Evolutionary conservation across 2,888 invertebrate genomes (phyloP).

Genomic region (Nemotelus nigrinus): DNA sequence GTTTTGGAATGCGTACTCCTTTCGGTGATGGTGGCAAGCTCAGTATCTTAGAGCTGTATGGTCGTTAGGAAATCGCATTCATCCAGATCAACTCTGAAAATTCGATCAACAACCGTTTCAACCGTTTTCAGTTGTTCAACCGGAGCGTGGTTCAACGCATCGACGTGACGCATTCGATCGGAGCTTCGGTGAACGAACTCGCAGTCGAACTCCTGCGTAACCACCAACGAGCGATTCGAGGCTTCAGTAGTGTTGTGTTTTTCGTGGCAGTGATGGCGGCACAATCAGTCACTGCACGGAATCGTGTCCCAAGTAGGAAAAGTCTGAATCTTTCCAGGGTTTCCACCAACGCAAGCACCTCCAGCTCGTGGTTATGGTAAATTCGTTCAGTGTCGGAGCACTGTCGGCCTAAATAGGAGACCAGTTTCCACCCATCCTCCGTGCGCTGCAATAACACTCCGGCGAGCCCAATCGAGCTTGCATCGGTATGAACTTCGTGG

Average conservation of each 20-base stretch:
- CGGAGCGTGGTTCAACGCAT: background rate
- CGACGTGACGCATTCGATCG: background rate
- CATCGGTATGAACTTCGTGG: slow-evolving; percentile 59
- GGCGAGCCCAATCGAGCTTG: slow-evolving; percentile 55
- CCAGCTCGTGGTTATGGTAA: slow-evolving; percentile 61
- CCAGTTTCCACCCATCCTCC: slow-evolving; percentile 50
- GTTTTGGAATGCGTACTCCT: background rate
- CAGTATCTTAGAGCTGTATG: background rate
- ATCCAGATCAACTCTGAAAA: background rate
- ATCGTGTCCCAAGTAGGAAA: slow-evolving; percentile 57
- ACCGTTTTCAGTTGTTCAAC: background rate
- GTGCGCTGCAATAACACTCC: slow-evolving; percentile 57
- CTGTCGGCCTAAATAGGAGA: slow-evolving; percentile 58
- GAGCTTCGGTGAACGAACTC: slow-evolving; percentile 43
- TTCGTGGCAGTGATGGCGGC: slow-evolving; percentile 56
- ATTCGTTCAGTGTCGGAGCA: slow-evolving; percentile 57
- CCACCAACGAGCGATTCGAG: slow-evolving; percentile 56
- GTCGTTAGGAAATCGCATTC: background rate
- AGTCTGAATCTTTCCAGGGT: slow-evolving; percentile 58
- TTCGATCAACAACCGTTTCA: background rate
- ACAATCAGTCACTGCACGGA: slow-evolving; percentile 59
- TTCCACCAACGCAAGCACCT: slow-evolving; percentile 58
- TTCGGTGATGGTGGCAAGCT: background rate
- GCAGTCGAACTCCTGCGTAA: no score
- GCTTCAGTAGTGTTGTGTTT: slow-evolving; percentile 54